Evolutionary conservation across 2,113 vertebrate genomes (phyloP).

Genomic region (Microcebus jonahi): DNA sequence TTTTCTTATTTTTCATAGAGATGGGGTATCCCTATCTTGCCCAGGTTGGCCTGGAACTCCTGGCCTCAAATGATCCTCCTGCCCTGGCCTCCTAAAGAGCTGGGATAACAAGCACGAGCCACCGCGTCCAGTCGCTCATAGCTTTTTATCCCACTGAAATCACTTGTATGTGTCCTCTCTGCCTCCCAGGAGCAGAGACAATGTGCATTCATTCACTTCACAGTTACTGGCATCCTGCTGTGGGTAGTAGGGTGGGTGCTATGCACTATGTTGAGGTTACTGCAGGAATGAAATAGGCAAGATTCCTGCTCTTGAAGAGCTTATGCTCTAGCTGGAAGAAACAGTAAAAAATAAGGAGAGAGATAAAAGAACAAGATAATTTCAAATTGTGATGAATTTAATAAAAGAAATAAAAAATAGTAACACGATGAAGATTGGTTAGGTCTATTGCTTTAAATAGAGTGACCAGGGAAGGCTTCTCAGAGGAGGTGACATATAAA

Average conservation of each 20-base stretch:
- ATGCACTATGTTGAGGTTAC: background rate
- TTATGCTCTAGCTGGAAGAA: background rate
- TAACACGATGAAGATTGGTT: background rate
- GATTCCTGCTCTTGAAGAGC: background rate
- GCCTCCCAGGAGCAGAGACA: background rate
- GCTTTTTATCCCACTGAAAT: background rate
- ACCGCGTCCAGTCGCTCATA: background rate
- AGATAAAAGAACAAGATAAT: background rate
- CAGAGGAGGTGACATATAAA: background rate
- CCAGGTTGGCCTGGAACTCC: no score
- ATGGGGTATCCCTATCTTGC: no score
- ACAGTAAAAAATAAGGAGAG: background rate
- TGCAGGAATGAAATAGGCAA: background rate
- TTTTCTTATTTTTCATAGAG: no score
- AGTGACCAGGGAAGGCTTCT: background rate
- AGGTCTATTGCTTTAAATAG: background rate
- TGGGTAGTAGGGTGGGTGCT: background rate
- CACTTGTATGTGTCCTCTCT: background rate
- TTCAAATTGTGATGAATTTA: slow-evolving; percentile 6
- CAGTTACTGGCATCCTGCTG: background rate
- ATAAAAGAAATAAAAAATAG: background rate
- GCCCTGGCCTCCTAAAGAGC: no score
- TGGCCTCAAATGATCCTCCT: no score
- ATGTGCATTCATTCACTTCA: background rate
- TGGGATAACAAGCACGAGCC: no score